A percentile compares a stretch with the other conserved stretches of the same genome.
Conservation (phyloP, 2,797 vertebrate species). For the Melanotaenia nigrans region DNA sequence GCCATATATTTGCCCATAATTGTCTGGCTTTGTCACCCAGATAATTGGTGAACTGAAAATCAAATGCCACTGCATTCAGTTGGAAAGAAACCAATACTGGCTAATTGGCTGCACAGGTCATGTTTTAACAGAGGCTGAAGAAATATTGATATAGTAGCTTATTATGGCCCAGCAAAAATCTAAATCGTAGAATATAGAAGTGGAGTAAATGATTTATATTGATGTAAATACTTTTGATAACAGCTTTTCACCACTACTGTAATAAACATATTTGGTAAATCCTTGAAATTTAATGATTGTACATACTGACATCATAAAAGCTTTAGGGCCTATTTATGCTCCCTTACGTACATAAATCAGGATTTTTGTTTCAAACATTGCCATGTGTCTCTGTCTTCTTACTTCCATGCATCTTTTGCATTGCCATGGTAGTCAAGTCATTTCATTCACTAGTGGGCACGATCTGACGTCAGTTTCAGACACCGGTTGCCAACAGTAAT, state of each 20-base stretch:
- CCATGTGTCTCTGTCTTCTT: no score
- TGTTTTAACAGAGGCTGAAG: background rate
- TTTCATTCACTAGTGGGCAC: no score
- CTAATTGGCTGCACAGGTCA: constrained; percentile 11
- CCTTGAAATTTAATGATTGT: background rate
- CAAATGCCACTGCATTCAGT: constrained; percentile 11
- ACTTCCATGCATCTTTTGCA: no score
- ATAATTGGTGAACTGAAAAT: constrained; percentile 23
- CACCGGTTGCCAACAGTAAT: no score
- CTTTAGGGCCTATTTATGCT: no score
- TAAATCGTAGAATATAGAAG: no score
- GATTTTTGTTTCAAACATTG: no score
- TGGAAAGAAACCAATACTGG: constrained; percentile 10
- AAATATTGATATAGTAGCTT: background rate
- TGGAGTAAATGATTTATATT: background rate
- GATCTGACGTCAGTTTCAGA: no score
- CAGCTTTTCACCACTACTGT: background rate
- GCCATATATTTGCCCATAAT: constrained; percentile 22
- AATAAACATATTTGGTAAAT: no score
- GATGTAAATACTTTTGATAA: no score
- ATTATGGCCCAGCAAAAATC: background rate
- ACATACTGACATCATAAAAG: background rate
- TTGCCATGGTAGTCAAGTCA: no score
- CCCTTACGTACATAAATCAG: no score
- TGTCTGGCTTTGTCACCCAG: constrained; percentile 34